Conservation (phyloP, 2,888 invertebrate genomes). For the Tachina grossa region DNA sequence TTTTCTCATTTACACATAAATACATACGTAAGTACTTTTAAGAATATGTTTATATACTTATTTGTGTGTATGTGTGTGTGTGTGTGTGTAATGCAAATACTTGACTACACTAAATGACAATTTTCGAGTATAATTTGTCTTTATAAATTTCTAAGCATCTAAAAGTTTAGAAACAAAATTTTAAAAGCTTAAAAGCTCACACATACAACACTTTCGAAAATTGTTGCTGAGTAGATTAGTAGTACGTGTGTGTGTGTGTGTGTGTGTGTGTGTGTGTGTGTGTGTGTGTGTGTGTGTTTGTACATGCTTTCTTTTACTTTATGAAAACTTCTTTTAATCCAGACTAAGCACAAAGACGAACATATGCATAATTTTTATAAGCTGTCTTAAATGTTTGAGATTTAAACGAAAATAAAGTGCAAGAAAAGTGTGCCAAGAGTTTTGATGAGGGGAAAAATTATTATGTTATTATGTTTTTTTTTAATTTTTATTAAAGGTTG, state of each 20-base stretch:
- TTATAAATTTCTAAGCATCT: slow-evolving; percentile 40
- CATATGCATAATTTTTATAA: slow-evolving; percentile 6
- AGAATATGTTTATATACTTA: background rate
- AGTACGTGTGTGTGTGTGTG: background rate
- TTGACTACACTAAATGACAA: slow-evolving; percentile 14
- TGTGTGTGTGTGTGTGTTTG: background rate
- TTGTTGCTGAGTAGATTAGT: slow-evolving; percentile 35
- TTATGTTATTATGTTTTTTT: too few species aligned
- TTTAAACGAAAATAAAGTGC: too few species aligned
- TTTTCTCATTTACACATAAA: slow-evolving; percentile 6
- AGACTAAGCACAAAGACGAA: background rate
- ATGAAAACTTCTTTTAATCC: background rate
- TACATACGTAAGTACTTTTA: background rate
- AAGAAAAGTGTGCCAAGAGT: too few species aligned
- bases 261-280: background rate
- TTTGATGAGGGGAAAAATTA: too few species aligned
- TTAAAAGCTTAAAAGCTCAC: slow-evolving; percentile 54
- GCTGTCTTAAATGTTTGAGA: background rate
- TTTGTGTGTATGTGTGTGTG: background rate
- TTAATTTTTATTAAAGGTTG: too few species aligned
- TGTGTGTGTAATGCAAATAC: background rate
- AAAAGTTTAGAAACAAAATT: slow-evolving; percentile 8
- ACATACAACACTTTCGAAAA: slow-evolving; percentile 1
- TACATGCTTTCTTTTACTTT: background rate
- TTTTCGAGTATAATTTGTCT: slow-evolving; percentile 59